These are phyloP conservation scores for Didymodactylos carnosus DNA, from an alignment of 2,888 invertebrate genomes.

Conservation along the genomic window DNA sequence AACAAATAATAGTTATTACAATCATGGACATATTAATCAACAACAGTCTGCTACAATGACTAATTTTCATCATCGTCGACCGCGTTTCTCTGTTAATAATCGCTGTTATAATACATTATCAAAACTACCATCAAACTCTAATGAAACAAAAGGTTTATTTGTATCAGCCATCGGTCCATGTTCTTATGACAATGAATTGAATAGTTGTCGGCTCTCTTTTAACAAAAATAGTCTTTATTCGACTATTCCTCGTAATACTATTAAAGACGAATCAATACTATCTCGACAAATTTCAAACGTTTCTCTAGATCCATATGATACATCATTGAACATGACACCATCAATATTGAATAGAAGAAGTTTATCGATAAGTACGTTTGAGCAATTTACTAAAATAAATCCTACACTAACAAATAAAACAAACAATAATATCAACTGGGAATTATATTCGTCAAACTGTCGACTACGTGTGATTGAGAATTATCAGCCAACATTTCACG, in stretches of 20 bases:
- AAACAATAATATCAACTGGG: no score
- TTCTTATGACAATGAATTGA: neutral
- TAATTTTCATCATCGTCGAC: no score
- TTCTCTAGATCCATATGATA: neutral
- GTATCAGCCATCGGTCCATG: neutral
- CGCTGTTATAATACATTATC: neutral
- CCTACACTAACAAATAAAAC: no score
- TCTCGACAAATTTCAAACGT: neutral
- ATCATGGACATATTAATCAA: neutral
- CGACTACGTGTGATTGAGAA: neutral
- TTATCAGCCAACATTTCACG: neutral
- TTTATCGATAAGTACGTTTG: neutral
- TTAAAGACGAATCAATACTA: neutral
- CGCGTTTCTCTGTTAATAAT: no score
- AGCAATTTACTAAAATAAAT: neutral
- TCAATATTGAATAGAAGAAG: no score
- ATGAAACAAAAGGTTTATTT: neutral
- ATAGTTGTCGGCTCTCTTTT: neutral
- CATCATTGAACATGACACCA: neutral
- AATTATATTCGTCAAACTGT: neutral
- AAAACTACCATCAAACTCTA: neutral
- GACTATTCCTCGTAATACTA: no score
- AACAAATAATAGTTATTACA: no score
- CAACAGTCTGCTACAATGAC: no score
- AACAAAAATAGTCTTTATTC: neutral